A percentile compares a stretch with the other conserved stretches of the same genome.
Evolutionary conservation across 2,113 vertebrate genomes (phyloP).

Genomic region (Epinephelus moara): DNA sequence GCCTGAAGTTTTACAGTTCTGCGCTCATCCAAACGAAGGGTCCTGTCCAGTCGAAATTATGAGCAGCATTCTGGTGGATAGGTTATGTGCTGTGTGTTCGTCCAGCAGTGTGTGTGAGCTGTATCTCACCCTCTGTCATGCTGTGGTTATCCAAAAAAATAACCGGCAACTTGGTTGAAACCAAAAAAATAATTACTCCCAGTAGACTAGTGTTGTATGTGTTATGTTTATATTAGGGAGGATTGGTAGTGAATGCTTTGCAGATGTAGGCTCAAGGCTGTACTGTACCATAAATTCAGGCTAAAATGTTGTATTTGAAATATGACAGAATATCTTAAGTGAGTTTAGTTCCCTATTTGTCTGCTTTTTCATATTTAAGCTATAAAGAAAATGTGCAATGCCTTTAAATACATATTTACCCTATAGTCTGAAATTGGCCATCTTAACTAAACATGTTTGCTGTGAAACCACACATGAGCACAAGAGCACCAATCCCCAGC

Average conservation of each 20-base stretch:
- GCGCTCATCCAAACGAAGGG: conserved; percentile 23
- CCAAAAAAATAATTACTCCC: neutral
- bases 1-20: conserved; percentile 19
- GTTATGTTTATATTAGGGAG: neutral
- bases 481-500: neutral
- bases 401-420: neutral
- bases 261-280: neutral
- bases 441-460: neutral
- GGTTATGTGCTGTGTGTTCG: neutral
- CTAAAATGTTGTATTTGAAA: neutral
- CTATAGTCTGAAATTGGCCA: too few relatives aligned
- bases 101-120: neutral
- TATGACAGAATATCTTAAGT: neutral
- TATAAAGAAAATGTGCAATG: neutral
- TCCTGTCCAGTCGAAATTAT: conserved; percentile 18
- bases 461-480: neutral
- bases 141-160: conserved; percentile 32
- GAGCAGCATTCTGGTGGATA: neutral
- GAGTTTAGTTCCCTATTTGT: neutral
- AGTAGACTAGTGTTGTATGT: neutral
- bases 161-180: neutral
- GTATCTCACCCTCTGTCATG: neutral
- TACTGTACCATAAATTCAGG: neutral
- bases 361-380: too few relatives aligned
- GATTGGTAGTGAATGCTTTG: neutral